phyloP scores from a whole-genome alignment of 2,797 vertebrate genomes.

The Botia almorhae region DNA sequence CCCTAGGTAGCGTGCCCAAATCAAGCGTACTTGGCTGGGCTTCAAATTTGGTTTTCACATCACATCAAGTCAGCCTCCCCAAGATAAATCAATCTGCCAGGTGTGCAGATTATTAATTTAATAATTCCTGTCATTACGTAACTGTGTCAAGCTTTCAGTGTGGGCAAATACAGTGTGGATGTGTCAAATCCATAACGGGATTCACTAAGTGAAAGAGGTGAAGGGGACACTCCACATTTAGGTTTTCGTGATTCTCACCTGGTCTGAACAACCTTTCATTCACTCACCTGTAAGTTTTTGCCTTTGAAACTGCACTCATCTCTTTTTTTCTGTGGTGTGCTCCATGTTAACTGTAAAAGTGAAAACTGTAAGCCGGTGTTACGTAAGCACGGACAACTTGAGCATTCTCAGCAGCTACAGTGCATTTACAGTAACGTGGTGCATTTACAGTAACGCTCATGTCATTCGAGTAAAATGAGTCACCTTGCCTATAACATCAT shows the following conservation, averaged over 20 bases:
- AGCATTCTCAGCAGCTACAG: background rate
- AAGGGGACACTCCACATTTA: background rate
- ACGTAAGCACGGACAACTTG: background rate
- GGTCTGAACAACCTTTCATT: conserved; percentile 5
- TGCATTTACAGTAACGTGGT: conserved; percentile 21
- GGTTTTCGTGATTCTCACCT: background rate
- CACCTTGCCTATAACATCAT: conserved; percentile 1
- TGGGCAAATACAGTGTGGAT: conserved; percentile 42
- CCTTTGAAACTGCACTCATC: conserved; percentile 94
- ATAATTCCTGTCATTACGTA: conserved; percentile 42
- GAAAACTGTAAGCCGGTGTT: conserved; percentile 47
- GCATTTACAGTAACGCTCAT: background rate
- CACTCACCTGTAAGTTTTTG: conserved; percentile 89
- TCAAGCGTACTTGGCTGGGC: background rate
- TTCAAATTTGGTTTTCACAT: conserved; percentile 42
- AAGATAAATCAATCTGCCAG: conserved; percentile 52
- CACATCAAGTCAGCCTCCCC: conserved; percentile 20
- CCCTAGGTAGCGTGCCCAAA: background rate
- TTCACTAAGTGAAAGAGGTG: conserved; percentile 23
- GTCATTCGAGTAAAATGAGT: background rate
- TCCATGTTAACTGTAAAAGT: conserved; percentile 85
- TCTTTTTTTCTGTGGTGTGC: conserved; percentile 85
- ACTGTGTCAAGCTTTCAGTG: conserved; percentile 39
- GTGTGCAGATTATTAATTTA: conserved; percentile 53
- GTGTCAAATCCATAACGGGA: conserved; percentile 18